Conservation (phyloP, 2,797 vertebrate genomes). For the Enteromius radiatus region DNA sequence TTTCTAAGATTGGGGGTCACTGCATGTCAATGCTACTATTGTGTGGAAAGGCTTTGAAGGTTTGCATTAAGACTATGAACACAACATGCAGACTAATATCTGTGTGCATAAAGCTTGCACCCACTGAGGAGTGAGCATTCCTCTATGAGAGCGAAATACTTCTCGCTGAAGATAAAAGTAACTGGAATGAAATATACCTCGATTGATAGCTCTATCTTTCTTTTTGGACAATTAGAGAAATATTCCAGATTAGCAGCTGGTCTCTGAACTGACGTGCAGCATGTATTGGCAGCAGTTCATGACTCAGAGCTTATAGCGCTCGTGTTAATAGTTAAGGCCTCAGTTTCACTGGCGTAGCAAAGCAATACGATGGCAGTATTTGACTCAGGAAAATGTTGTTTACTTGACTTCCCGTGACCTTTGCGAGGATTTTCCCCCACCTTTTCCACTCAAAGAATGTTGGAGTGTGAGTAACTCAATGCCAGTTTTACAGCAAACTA, state of each 20-base stretch:
- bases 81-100: neutral
- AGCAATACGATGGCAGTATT: conserved; percentile 76
- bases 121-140: conserved; percentile 10
- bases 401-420: conserved; percentile 82
- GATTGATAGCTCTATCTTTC: neutral
- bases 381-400: conserved; percentile 82
- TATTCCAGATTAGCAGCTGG: conserved; percentile 5
- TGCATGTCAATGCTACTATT: neutral
- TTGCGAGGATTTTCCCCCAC: conserved; percentile 60
- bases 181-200: neutral
- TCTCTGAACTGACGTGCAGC: conserved; percentile 60
- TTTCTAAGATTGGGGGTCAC: neutral
- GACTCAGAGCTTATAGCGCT: conserved; percentile 66
- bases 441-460: conserved; percentile 77
- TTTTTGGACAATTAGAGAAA: conserved; percentile 28
- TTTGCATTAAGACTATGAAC: conserved; percentile 9
- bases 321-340: conserved; percentile 72
- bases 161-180: neutral
- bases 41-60: neutral
- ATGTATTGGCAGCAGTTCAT: conserved; percentile 61
- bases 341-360: conserved; percentile 75
- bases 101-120: neutral
- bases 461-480: conserved; percentile 75
- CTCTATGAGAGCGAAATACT: neutral
- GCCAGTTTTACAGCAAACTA: conserved; percentile 73